These are phyloP conservation scores for Hypsibius dujardini DNA, from an alignment of 1,140 invertebrate genomes.

Conservation along the genomic window DNA sequence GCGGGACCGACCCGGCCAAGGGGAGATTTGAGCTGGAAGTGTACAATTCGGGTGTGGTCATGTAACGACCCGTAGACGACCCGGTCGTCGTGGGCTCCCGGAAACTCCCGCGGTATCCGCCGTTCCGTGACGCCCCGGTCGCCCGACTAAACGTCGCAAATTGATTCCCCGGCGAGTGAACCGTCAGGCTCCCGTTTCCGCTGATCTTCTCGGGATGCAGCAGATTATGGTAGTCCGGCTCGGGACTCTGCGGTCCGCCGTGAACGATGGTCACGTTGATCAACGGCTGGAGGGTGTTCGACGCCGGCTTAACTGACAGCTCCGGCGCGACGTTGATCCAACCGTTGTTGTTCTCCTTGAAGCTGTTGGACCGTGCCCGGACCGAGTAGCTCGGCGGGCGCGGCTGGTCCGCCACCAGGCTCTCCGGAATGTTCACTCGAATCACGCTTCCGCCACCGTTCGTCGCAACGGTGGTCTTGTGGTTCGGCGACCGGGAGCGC, in stretches of 20 bases:
- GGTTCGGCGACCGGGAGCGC: neutral
- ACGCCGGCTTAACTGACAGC: constrained; percentile 1
- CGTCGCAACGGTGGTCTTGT: neutral
- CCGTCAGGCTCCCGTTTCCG: neutral
- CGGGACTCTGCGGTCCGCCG: neutral
- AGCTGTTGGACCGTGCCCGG: constrained; percentile 13
- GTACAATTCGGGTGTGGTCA: too few species aligned
- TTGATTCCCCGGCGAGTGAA: neutral
- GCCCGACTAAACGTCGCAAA: neutral
- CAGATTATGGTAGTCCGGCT: constrained; percentile 14
- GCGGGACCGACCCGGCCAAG: too few species aligned
- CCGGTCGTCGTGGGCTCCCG: too few species aligned
- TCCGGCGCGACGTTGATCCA: constrained; percentile 12
- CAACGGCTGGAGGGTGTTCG: neutral
- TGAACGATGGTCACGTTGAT: constrained; percentile 12
- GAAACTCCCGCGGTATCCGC: neutral
- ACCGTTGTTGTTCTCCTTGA: constrained; percentile 16
- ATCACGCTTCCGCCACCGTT: neutral
- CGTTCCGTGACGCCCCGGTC: neutral
- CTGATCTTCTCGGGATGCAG: neutral
- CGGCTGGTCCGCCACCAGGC: neutral
- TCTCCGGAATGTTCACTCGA: neutral
- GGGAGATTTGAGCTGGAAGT: too few species aligned
- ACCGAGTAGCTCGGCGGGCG: neutral
- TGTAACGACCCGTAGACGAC: too few species aligned